These are phyloP conservation scores for Sinocyclocheilus maitianheensis DNA, from an alignment of 2,113 vertebrate genomes.

Conservation along the genomic window DNA sequence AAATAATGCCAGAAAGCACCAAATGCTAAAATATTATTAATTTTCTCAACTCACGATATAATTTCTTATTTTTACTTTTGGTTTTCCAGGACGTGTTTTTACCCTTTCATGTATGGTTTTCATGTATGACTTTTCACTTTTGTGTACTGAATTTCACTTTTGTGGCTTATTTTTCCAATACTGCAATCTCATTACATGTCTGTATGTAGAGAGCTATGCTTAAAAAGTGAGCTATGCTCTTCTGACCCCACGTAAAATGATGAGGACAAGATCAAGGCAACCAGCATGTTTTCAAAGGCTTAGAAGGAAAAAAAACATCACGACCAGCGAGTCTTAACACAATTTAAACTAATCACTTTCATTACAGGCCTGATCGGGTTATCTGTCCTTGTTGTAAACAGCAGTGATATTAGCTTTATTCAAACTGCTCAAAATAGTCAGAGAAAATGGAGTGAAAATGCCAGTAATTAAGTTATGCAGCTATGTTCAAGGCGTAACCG, in stretches of 20 bases:
- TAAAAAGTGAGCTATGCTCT: neutral
- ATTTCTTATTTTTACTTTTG: neutral
- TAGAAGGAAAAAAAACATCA: constrained; percentile 17
- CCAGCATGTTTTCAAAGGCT: constrained; percentile 7
- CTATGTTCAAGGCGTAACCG: constrained; percentile 34
- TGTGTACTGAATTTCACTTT: neutral
- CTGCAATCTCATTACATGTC: neutral
- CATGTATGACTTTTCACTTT: neutral
- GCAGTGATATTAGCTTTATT: constrained; percentile 45
- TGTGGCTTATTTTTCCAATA: neutral
- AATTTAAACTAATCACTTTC: constrained; percentile 56
- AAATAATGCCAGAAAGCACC: neutral
- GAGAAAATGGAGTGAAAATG: constrained; percentile 23
- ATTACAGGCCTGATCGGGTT: constrained; percentile 44
- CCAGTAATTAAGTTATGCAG: constrained; percentile 46
- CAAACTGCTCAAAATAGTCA: constrained; percentile 40
- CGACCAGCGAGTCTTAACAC: constrained; percentile 33
- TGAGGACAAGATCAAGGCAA: constrained; percentile 25
- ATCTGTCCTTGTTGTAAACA: constrained; percentile 33
- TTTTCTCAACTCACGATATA: neutral
- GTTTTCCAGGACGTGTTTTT: neutral
- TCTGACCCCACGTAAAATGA: neutral
- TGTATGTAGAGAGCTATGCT: neutral
- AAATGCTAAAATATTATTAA: neutral
- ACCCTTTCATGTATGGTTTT: neutral